These are phyloP conservation scores for Mionectes olivaceus DNA, from an alignment of 2,797 vertebrate species.

Conservation along the genomic window DNA sequence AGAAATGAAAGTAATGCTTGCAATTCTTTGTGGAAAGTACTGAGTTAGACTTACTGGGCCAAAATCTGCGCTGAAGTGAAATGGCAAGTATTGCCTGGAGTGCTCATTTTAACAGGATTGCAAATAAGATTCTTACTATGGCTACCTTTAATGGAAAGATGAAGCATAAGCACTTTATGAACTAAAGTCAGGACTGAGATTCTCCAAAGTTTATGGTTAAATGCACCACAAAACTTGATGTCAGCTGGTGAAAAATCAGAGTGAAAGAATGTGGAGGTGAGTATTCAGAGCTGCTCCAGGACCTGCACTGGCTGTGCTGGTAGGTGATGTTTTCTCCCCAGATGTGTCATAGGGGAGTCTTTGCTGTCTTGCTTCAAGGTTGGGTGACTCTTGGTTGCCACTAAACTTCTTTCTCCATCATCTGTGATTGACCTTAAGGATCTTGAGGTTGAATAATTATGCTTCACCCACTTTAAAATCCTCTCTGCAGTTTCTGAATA, in stretches of 20 bases:
- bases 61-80: not conserved
- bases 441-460: not conserved
- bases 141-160: not conserved
- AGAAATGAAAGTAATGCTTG: constrained; percentile 5
- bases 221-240: not conserved
- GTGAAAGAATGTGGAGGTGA: not conserved
- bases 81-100: not conserved
- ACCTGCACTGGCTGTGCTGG: not conserved
- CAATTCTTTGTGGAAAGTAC: not conserved
- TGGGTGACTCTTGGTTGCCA: not conserved
- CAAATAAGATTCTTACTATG: not conserved
- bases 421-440: not conserved
- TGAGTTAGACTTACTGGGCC: not conserved
- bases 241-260: not conserved
- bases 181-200: not conserved
- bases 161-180: not conserved
- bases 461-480: not conserved
- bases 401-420: not conserved
- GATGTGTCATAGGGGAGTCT: not conserved
- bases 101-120: not conserved
- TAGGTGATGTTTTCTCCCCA: not conserved
- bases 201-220: not conserved
- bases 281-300: not conserved
- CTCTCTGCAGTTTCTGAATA: not conserved
- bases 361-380: not conserved